Base-by-base conservation (phyloP, 2,113 vertebrate species). In the Varanus salvator region DNA sequence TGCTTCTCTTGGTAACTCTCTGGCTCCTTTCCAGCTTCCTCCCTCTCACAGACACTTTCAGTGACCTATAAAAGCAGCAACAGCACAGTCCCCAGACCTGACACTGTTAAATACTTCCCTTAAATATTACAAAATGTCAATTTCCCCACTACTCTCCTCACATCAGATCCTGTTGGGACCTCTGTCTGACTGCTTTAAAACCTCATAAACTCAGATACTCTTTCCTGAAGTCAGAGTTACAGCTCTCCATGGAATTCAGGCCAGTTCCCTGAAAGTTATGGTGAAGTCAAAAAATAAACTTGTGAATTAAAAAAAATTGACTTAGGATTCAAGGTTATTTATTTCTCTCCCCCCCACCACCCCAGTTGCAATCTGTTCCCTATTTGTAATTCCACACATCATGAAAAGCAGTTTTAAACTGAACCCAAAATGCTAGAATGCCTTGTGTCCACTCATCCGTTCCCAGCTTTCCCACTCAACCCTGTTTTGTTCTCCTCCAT, bases 41-140 rank as follows among this genome's bases (percentile, higher is more conserved):
- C 76, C 52, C 71, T 34, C 19, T 50, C 83, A 34, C 38, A 91
- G 17, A 88, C 89, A 29, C 84, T 84, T 81, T 89, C 89, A 48
- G 8, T 38, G 85, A 66, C 90, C 90, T 80, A 71, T 76, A 92
- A 84, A 89, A 93, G 64, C 80, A 89, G 84, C 72, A 93, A 54
- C 64, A 82, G 44, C 72, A 87, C n/a, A 12, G 88, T 90, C 87
- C 83, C 80, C 38, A 90, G 52, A 11, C 34, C 27, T 1, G 0
- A 2, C 75, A 68, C 54, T 74, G n/a, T 87, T 92, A 94, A 96
- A 92, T 76, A 90, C 38, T 80, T 87, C 60, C 80, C 86, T 90
- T 96, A 96, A 94, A 93, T 94, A 94, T 66, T 92, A 90, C 27
- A 93, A 93, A 95, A 91, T 0, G 1, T 89, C 84, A 81, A 54